These are phyloP conservation scores for Schizotus pectinicornis DNA, from an alignment of 2,888 invertebrate genomes.

Conservation along the genomic window DNA sequence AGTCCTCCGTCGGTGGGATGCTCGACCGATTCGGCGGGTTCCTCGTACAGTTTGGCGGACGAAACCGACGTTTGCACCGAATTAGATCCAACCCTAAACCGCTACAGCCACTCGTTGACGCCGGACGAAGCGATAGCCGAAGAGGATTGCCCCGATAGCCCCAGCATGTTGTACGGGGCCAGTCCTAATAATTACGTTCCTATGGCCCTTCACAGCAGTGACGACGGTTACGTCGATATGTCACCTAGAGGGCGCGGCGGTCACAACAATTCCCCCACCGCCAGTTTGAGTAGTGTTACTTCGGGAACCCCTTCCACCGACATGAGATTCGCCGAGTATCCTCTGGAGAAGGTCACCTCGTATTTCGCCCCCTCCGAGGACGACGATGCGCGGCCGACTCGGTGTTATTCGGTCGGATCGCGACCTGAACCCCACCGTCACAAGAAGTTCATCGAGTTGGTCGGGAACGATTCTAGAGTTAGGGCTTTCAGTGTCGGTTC, in stretches of 20 bases:
- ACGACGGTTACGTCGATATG: slow-evolving; percentile 68
- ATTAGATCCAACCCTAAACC: slow-evolving; percentile 39
- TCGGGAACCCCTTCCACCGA: slow-evolving; percentile 85
- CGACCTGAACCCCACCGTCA: slow-evolving; percentile 66
- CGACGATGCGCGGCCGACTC: slow-evolving; percentile 65
- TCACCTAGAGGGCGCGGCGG: slow-evolving; percentile 47
- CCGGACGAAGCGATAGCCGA: slow-evolving; percentile 72
- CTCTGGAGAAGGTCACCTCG: slow-evolving; percentile 80
- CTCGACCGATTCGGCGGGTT: slow-evolving; percentile 72
- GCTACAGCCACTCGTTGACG: slow-evolving; percentile 63
- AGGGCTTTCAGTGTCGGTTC: slow-evolving; percentile 82
- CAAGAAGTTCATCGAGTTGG: slow-evolving; percentile 48
- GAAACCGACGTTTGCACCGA: slow-evolving; percentile 60
- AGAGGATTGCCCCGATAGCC: slow-evolving; percentile 62
- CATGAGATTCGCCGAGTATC: slow-evolving; percentile 76
- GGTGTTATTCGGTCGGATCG: slow-evolving; percentile 87
- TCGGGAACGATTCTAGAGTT: slow-evolving; percentile 64
- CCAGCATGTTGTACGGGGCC: slow-evolving; percentile 33
- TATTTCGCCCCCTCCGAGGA: slow-evolving; percentile 70
- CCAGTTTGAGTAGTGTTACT: slow-evolving; percentile 76
- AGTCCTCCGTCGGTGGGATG: slow-evolving; percentile 65
- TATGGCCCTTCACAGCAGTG: slow-evolving; percentile 69
- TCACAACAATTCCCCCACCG: slow-evolving; percentile 65
- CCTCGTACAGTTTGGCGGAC: slow-evolving; percentile 72
- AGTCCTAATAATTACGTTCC: slow-evolving; percentile 63